phyloP scores from a whole-genome alignment of 2,797 vertebrate species.

The Lithobates pipiens region DNA sequence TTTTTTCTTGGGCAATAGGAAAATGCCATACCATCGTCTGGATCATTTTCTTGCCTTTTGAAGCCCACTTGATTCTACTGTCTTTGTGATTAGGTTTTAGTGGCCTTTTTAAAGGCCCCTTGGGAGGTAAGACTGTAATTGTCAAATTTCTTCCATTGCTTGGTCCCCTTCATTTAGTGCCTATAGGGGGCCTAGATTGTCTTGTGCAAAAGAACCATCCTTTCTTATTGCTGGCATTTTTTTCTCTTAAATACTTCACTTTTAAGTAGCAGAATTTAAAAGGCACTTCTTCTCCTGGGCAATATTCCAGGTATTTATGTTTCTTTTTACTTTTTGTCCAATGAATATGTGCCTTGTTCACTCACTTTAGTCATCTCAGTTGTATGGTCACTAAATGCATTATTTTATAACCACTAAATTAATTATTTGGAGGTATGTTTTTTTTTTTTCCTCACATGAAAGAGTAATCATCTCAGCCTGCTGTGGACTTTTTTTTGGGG shows the following conservation, averaged over 20 bases:
- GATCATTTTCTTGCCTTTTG: constrained; percentile 12
- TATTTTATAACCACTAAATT: constrained; percentile 56
- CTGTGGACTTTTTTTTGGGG: constrained; percentile 23
- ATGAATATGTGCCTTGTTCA: constrained; percentile 45
- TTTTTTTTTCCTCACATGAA: constrained; percentile 18
- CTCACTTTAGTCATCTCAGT: constrained; percentile 30
- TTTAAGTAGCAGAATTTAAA: background rate
- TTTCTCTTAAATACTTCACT: background rate
- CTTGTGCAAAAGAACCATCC: background rate
- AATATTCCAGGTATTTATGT: constrained; percentile 47
- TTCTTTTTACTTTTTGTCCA: background rate
- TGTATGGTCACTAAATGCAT: constrained; percentile 47
- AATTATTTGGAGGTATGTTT: constrained; percentile 32
- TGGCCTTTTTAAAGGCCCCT: background rate
- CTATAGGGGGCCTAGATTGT: constrained; percentile 11
- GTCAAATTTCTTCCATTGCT: constrained; percentile 28
- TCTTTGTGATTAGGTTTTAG: background rate
- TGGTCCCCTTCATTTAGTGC: constrained; percentile 45
- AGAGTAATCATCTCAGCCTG: constrained; percentile 41
- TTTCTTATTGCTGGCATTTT: background rate
- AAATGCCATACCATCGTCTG: background rate
- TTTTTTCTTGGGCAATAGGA: background rate
- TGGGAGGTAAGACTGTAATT: background rate
- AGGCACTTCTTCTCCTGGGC: constrained; percentile 49
- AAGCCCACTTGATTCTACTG: constrained; percentile 15